Percentiles rank a stretch among this genome's conserved stretches.
Evolutionary conservation across 2,113 vertebrate genomes (phyloP).

Genomic region (Ciconia stormi): DNA sequence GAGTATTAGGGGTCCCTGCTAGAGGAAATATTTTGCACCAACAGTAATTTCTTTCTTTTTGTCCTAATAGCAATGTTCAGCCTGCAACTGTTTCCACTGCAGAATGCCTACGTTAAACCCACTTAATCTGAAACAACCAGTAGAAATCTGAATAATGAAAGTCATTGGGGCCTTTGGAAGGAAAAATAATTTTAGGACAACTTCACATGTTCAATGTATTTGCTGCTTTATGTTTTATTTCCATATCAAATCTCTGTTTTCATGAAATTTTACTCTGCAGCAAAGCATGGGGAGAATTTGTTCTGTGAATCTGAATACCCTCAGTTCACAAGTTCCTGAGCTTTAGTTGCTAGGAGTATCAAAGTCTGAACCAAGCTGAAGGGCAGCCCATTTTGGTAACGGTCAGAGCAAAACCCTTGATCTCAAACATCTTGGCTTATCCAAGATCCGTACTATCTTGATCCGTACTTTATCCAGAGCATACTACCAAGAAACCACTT

Average conservation of each 20-base stretch:
- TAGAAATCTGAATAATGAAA: neutral
- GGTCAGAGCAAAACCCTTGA: neutral
- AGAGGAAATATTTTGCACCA: neutral
- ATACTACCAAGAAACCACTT: neutral
- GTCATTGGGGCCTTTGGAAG: neutral
- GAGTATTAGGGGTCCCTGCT: neutral
- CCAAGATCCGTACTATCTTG: neutral
- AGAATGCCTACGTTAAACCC: neutral
- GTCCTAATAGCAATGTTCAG: neutral
- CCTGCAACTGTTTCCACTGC: neutral
- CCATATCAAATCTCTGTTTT: neutral
- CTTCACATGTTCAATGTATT: neutral
- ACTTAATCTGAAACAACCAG: neutral
- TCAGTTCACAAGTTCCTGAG: conserved; percentile 10
- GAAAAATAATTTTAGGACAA: neutral
- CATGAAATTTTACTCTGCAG: neutral
- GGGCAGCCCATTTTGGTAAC: neutral
- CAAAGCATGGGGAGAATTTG: neutral
- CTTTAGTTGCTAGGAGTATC: neutral
- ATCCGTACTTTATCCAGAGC: neutral
- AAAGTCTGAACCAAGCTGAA: conserved; percentile 22
- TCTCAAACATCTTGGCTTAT: neutral
- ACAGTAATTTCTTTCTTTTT: neutral
- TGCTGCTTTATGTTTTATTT: neutral
- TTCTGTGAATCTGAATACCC: neutral